Percentiles rank a stretch among this genome's conserved stretches.
Conservation (phyloP, 1,140 invertebrate genomes). For the Calliphora vicina region DNA sequence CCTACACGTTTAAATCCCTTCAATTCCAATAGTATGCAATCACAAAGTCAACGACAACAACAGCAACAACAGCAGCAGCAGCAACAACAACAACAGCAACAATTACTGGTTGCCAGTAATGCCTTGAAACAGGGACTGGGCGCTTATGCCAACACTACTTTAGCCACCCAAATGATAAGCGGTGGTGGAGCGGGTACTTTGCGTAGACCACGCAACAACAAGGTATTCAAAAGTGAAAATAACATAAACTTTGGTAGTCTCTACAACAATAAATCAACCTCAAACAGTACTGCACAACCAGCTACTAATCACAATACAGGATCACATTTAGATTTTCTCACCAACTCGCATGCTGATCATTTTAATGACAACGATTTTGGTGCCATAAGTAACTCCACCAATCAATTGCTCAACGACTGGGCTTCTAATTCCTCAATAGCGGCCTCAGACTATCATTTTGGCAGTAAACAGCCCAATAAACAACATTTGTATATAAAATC, state of each 20-base stretch:
- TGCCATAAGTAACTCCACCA: conserved; percentile 57
- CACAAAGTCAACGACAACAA: conserved; percentile 34
- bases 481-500: conserved; percentile 61
- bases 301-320: conserved; percentile 22
- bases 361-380: conserved; percentile 48
- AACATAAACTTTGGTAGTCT: conserved; percentile 53
- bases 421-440: conserved; percentile 56
- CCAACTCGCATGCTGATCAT: background rate
- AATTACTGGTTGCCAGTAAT: conserved; percentile 56
- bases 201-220: conserved; percentile 57
- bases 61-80: conserved; percentile 36
- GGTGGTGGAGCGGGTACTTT: conserved; percentile 57
- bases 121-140: conserved; percentile 57
- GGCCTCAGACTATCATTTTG: conserved; percentile 56
- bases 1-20: conserved; percentile 54
- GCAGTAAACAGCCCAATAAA: conserved; percentile 57
- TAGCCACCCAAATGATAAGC: conserved; percentile 56
- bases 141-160: conserved; percentile 58
- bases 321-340: conserved; percentile 39
- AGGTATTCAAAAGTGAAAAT: conserved; percentile 61
- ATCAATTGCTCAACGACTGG: conserved; percentile 60
- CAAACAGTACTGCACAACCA: background rate
- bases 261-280: conserved; percentile 44
- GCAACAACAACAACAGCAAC: conserved; percentile 49
- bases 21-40: conserved; percentile 41